Conservation (phyloP, 1,140 invertebrate genomes). For the Lasaia peninsularis region DNA sequence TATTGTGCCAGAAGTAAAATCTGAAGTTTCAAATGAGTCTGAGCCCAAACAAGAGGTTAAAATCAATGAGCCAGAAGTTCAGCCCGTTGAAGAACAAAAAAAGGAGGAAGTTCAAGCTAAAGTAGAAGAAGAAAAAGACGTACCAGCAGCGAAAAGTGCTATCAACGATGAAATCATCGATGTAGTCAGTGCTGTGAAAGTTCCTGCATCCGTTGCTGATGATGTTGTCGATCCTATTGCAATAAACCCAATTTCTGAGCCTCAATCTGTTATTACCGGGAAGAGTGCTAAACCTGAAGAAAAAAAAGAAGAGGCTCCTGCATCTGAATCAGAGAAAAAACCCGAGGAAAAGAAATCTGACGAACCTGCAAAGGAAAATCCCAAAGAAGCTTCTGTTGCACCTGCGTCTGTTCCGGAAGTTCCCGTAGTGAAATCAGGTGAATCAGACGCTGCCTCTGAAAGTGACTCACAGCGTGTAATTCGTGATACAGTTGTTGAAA, state of each 20-base stretch:
- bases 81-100: constrained; percentile 40
- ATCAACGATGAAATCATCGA: constrained; percentile 47
- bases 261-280: constrained; percentile 32
- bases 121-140: constrained; percentile 50
- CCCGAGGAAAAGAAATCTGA: constrained; percentile 20
- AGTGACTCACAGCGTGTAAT: constrained; percentile 50
- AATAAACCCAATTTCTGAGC: constrained; percentile 44
- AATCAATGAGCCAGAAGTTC: constrained; percentile 32
- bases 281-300: constrained; percentile 38
- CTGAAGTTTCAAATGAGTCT: constrained; percentile 27
- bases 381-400: constrained; percentile 24
- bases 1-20: constrained; percentile 12
- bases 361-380: constrained; percentile 28
- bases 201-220: constrained; percentile 46
- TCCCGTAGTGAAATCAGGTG: constrained; percentile 24
- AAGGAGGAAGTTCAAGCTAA: constrained; percentile 42
- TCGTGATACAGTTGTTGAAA: constrained; percentile 56
- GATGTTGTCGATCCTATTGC: constrained; percentile 48
- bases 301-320: constrained; percentile 34
- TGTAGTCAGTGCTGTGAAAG: constrained; percentile 50
- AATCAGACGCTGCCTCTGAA: constrained; percentile 24
- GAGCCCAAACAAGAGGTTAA: constrained; percentile 37
- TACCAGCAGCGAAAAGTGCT: constrained; percentile 41
- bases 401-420: constrained; percentile 18
- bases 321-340: constrained; percentile 23